Evolutionary conservation across 2,113 vertebrate genomes (phyloP).

Genomic region (Aphyosemion australe): DNA sequence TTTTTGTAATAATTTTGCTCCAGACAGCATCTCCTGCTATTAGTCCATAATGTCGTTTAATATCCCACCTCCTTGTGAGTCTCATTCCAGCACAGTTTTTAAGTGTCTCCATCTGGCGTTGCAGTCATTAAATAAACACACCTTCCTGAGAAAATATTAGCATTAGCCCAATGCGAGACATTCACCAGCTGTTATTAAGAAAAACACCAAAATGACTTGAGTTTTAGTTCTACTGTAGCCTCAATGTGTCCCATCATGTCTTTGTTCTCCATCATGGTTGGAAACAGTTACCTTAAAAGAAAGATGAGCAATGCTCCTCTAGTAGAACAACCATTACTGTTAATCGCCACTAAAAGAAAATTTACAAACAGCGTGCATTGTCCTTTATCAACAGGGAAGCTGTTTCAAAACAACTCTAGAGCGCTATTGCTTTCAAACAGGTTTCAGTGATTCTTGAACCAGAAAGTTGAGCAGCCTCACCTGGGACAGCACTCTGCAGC

Average conservation of each 20-base stretch:
- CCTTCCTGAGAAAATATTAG: slow-evolving; percentile 38
- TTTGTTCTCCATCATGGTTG: not conserved
- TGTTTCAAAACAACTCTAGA: too few relatives aligned
- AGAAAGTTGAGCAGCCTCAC: too few relatives aligned
- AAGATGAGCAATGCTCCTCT: too few relatives aligned
- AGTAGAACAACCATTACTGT: too few relatives aligned
- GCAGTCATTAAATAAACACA: slow-evolving; percentile 48
- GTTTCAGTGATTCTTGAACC: too few relatives aligned
- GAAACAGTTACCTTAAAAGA: too few relatives aligned
- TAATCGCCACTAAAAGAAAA: too few relatives aligned
- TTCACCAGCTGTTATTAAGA: slow-evolving; percentile 36
- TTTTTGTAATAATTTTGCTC: slow-evolving; percentile 15
- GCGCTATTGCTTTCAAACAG: too few relatives aligned
- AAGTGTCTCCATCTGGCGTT: slow-evolving; percentile 47
- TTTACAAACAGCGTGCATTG: too few relatives aligned
- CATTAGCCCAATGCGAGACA: slow-evolving; percentile 23
- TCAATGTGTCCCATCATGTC: not conserved
- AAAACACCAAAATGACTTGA: slow-evolving; percentile 12
- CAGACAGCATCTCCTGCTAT: slow-evolving; percentile 41
- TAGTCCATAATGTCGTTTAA: slow-evolving; percentile 48
- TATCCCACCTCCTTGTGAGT: slow-evolving; percentile 34
- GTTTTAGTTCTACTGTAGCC: slow-evolving; percentile 16
- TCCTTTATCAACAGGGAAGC: too few relatives aligned
- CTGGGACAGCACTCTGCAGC: too few relatives aligned
- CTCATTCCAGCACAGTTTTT: slow-evolving; percentile 30